phyloP scores from a whole-genome alignment of 2,113 vertebrate genomes.

The Falcunculus frontatus region DNA sequence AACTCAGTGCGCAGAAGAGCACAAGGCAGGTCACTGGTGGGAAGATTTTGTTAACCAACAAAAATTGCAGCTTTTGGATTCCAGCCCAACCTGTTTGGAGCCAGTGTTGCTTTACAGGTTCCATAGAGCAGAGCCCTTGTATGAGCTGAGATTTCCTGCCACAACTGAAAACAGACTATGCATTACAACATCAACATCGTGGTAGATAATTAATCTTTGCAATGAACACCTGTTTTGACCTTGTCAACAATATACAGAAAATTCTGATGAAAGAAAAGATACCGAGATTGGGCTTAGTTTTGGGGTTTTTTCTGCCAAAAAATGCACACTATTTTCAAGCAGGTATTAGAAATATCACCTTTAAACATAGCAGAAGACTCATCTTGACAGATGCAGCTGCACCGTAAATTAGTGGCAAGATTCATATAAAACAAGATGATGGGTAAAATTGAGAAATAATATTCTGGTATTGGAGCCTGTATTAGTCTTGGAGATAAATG shows the following conservation, averaged over 20 bases:
- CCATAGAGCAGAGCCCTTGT: neutral
- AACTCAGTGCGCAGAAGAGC: neutral
- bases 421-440: neutral
- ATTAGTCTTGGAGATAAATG: neutral
- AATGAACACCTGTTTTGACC: neutral
- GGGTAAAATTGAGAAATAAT: neutral
- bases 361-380: neutral
- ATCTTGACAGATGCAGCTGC: neutral
- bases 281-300: neutral
- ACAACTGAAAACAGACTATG: neutral
- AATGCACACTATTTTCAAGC: neutral
- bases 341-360: neutral
- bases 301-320: neutral
- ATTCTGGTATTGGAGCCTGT: neutral
- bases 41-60: neutral
- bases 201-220: neutral
- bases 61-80: neutral
- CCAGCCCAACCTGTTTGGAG: neutral
- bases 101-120: neutral
- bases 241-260: neutral
- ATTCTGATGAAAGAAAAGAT: neutral
- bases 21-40: neutral
- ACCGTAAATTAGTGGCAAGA: neutral
- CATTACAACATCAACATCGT: neutral
- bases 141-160: neutral